Conservation (phyloP, 2,888 invertebrate genomes). For the Mimas tiliae region DNA sequence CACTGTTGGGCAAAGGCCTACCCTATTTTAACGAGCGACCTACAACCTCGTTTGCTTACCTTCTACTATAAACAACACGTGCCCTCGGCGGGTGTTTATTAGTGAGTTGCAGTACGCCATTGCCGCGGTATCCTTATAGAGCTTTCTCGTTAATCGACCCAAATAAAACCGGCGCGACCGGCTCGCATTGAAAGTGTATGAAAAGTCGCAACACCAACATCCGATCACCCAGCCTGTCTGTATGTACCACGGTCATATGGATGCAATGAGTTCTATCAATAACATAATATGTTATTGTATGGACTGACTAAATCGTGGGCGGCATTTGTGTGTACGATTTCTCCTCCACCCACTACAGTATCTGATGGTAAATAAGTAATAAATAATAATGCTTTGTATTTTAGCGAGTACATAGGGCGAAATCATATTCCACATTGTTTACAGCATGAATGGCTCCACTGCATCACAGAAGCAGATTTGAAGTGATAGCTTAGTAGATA, state of each 20-base stretch:
- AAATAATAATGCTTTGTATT: background rate
- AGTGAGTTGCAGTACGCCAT: background rate
- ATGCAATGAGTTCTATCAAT: too few species aligned
- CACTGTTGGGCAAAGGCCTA: too few species aligned
- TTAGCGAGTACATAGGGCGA: too few species aligned
- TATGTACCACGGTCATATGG: too few species aligned
- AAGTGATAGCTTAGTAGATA: too few species aligned
- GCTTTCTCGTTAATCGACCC: slow-evolving; percentile 26
- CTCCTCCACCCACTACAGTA: background rate
- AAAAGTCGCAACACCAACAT: background rate
- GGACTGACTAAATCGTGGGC: background rate
- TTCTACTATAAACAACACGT: background rate
- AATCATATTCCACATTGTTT: too few species aligned
- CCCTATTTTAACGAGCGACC: too few species aligned
- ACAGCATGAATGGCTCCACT: too few species aligned
- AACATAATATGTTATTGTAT: too few species aligned
- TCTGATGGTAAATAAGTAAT: background rate
- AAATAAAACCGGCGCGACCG: slow-evolving; percentile 26
- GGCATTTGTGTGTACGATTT: background rate
- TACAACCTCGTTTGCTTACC: background rate
- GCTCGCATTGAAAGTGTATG: slow-evolving; percentile 7
- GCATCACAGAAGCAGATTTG: too few species aligned
- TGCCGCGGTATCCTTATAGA: slow-evolving; percentile 23
- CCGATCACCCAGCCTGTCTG: too few species aligned
- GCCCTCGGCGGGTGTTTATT: slow-evolving; percentile 8